Base-by-base conservation (phyloP, 2,888 invertebrate genomes). In the Euspilapteryx auroguttella region DNA sequence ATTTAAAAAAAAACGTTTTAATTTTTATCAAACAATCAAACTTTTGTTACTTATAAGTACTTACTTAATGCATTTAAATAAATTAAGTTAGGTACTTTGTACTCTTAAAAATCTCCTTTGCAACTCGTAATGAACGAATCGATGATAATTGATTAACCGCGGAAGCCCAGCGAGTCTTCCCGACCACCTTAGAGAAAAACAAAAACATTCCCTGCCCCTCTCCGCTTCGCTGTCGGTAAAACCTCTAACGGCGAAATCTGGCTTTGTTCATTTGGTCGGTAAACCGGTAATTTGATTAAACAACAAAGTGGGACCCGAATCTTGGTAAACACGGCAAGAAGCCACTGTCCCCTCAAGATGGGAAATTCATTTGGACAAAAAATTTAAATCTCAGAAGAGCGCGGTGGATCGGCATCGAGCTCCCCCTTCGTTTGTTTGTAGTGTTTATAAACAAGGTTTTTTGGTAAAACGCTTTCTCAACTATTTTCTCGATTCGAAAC, bases 281-380 rank as follows among this genome's bases (percentile, higher is more conserved):
- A 75, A 75, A 75, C 75, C 75, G 75, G 73, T 75, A 75, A 75
- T 73, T 75, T 73, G 66, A 73, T 75, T 75, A 75, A 69, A 71
- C 73, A 73, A 73, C 71, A 71, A 73, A 73, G 71, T 71, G 66
- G 66, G 61, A 61, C 62, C 62, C 57, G 52, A 45, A 53, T 56
- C 55, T 56, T 54, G 45, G 68, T 63, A 73, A 71, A 73, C 68
- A 73, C 61, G 65, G 56, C 61, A 68, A 73, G 69, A 69, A 75
- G 71, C 68, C 71, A 65, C 59, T 69, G 73, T 68, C 71, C 75
- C 71, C 27, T 69, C 42, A 64, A 73, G 66, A 71, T 64, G 55
- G 46, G 52, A 63, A 63, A 73, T 65, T 71, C 65, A 71, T 71
- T 69, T 55, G 45, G 17, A 17, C 17, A 8, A 73, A 73, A 71